Evolutionary conservation across 1,140 invertebrate genomes (phyloP), one percentile per base, ranked within the genome.

Genomic region (Drosophila leontia): DNA sequence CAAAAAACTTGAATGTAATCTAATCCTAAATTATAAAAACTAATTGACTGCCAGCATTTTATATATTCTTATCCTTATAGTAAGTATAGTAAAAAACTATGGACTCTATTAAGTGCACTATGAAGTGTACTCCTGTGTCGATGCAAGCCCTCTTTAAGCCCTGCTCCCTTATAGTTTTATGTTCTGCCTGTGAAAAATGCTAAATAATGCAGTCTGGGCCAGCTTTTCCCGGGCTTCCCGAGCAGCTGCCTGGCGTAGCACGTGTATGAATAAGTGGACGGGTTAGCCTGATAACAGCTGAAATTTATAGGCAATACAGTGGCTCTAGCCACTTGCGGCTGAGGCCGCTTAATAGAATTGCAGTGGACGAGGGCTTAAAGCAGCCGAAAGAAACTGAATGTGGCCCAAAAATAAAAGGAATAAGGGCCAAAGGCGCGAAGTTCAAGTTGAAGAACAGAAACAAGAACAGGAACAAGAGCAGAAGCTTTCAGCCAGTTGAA

Each of bases 301-400:
- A 74, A 87, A 87, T 86, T 86, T 86, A 86, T 86, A 74, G 84
- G 71, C 76, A 86, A 86, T 87, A 65, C 76, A 69, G 67, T 34
- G 63, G 72, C 56, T 58, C 53, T 17, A 44, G 55, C 35, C 41
- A 72, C 44, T 59, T 72, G 68, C 68, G 69, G 75, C 51, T 51
- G 59, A 61, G 23, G 53, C 60, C 62, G 65, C 65, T 76, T 86
- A 87, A 87, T 83, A 87, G 84, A 87, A 88, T 88, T 88, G 76
- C 76, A 77, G 65, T 34, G 41, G 51, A 53, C 45, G 44, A 67
- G 41, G 72, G 76, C 61, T 83, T 83, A 62, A 83, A 82, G 79
- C 42, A 51, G 29, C 58, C 32, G 12, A 62, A 67, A 63, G 57
- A 39, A 70, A 80, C 51, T 65, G 42, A 61, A 44, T 47, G 53